These are phyloP conservation scores for Tipula confusa DNA, from an alignment of 2,888 invertebrate genomes.

Conservation along the genomic window DNA sequence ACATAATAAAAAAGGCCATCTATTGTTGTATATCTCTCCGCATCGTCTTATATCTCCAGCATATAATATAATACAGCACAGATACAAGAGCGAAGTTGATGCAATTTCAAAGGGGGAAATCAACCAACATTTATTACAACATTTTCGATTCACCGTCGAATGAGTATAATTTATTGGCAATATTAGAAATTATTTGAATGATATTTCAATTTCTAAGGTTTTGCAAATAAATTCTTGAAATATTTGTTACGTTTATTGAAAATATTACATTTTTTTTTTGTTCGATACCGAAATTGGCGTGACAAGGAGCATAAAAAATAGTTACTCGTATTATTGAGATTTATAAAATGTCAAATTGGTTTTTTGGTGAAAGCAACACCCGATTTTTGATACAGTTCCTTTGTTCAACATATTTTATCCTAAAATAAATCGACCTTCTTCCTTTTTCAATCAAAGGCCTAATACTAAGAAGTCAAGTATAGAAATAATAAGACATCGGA, in stretches of 20 bases:
- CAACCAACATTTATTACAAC: not conserved
- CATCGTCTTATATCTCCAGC: not conserved
- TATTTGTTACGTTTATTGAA: conserved; percentile 5
- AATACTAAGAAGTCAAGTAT: too few species aligned
- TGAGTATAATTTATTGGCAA: not conserved
- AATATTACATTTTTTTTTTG: not conserved
- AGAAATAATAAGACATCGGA: too few species aligned
- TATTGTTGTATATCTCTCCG: not conserved
- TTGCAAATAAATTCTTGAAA: not conserved
- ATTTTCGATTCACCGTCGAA: not conserved
- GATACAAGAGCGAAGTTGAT: not conserved
- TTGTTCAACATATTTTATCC: too few species aligned
- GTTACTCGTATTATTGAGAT: too few species aligned
- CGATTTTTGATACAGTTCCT: too few species aligned
- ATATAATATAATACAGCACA: not conserved
- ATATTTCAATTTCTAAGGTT: not conserved
- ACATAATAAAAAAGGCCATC: not conserved
- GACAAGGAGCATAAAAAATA: not conserved
- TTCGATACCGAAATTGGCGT: not conserved
- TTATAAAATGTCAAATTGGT: too few species aligned
- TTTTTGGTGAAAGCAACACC: too few species aligned
- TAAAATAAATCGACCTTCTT: too few species aligned
- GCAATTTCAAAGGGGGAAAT: conserved; percentile 3
- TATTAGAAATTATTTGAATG: not conserved
- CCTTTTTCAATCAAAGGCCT: too few species aligned